phyloP scores from a whole-genome alignment of 2,113 vertebrate species.

The Zosterops borbonicus region DNA sequence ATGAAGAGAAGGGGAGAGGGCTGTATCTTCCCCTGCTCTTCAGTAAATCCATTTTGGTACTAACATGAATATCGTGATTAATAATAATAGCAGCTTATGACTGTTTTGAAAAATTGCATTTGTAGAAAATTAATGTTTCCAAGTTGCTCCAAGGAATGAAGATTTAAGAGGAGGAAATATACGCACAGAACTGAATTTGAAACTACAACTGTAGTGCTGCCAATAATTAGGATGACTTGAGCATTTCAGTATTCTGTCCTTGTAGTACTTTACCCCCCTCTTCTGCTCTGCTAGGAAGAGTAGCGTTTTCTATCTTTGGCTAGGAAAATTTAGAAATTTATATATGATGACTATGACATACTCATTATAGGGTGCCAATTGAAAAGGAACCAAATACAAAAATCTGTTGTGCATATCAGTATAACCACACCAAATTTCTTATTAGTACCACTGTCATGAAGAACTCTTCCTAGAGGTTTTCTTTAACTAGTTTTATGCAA shows the following conservation, averaged over 20 bases:
- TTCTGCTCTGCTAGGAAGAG: constrained; percentile 13
- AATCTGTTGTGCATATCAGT: constrained; percentile 16
- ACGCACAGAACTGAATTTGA: neutral
- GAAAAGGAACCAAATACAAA: constrained; percentile 32
- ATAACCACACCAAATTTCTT: neutral
- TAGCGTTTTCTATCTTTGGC: neutral
- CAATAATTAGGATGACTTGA: constrained; percentile 27
- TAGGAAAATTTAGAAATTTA: constrained; percentile 20
- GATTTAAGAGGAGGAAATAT: constrained; percentile 15
- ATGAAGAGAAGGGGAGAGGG: neutral
- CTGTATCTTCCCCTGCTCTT: neutral
- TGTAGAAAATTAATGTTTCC: constrained; percentile 40
- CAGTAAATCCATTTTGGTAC: constrained; percentile 17
- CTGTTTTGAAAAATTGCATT: constrained; percentile 47
- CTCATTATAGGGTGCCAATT: neutral
- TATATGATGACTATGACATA: constrained; percentile 6
- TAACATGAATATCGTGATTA: constrained; percentile 20
- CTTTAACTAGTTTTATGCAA: neutral
- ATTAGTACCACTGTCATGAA: neutral
- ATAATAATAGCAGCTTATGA: constrained; percentile 42
- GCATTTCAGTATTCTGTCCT: neutral
- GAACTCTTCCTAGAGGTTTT: neutral
- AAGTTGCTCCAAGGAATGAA: neutral
- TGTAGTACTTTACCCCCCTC: neutral
- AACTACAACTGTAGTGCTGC: constrained; percentile 10